Conservation (phyloP, 30 jellyfish, hydroid and myxozoan genomes). For the Aurelia sp. region DNA sequence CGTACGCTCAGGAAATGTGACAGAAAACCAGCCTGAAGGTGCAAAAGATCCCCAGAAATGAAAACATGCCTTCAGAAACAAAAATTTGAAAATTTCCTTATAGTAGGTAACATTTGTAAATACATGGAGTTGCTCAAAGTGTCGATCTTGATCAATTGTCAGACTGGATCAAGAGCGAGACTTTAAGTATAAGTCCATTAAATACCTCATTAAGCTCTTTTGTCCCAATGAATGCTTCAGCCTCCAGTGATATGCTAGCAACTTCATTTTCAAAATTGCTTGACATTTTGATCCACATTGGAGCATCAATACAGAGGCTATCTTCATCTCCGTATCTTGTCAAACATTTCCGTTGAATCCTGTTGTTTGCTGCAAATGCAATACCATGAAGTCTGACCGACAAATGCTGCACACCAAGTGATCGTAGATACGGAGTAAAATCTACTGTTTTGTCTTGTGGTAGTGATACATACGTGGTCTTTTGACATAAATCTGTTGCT, state of each 20-base stretch:
- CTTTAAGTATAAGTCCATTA: no score
- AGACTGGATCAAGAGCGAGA: no score
- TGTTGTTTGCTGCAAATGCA: slow-evolving; percentile 25
- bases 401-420: slow-evolving; percentile 22
- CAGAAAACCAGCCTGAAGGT: no score
- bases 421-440: slow-evolving; percentile 18
- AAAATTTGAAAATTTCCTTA: neutral
- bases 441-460: slow-evolving; percentile 54
- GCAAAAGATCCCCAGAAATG: no score
- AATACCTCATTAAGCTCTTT: slow-evolving; percentile 8
- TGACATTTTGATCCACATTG: slow-evolving; percentile 29
- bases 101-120: no score
- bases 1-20: no score
- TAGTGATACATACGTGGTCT: slow-evolving; percentile 35
- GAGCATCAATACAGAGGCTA: slow-evolving; percentile 25
- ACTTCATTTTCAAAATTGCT: neutral
- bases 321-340: neutral
- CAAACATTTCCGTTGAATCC: slow-evolving; percentile 8
- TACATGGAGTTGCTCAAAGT: no score
- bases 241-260: slow-evolving; percentile 10
- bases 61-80: no score
- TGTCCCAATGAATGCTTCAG: slow-evolving; percentile 20
- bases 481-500: slow-evolving; percentile 53
- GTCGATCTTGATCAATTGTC: no score
- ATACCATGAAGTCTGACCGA: slow-evolving; percentile 27